Percentiles rank a stretch among this genome's conserved stretches.
These are phyloP conservation scores for Grantiella picta DNA, from an alignment of 2,113 vertebrate species.

Conservation along the genomic window DNA sequence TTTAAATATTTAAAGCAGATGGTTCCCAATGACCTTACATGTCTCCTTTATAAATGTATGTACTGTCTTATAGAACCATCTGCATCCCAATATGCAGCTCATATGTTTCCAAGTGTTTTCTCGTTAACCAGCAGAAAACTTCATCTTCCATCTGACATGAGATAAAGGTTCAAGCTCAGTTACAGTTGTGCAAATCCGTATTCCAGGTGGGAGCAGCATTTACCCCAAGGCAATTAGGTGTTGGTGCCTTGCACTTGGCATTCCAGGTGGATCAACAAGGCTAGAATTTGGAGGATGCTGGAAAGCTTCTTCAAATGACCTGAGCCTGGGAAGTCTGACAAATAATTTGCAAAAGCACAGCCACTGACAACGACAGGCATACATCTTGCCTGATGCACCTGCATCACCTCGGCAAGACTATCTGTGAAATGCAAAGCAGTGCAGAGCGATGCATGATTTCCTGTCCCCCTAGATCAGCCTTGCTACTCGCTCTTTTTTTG, in stretches of 20 bases:
- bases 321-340: neutral
- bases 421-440: neutral
- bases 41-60: slow-evolving; percentile 71
- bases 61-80: slow-evolving; percentile 64
- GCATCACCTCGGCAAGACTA: neutral
- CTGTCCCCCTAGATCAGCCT: neutral
- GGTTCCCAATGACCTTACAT: slow-evolving; percentile 69
- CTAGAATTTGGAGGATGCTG: neutral
- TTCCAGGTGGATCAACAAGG: neutral
- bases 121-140: slow-evolving; percentile 53
- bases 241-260: neutral
- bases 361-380: neutral
- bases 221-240: neutral
- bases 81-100: slow-evolving; percentile 69
- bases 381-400: neutral
- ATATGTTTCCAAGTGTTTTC: slow-evolving; percentile 69
- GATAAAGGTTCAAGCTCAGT: slow-evolving; percentile 37
- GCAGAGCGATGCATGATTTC: neutral
- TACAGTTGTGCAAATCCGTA: neutral
- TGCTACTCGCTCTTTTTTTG: neutral
- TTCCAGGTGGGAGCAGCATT: neutral
- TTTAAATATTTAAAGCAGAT: slow-evolving; percentile 71
- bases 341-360: neutral
- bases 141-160: slow-evolving; percentile 11
- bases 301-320: neutral